Evolutionary conservation across 2,113 vertebrate genomes (phyloP).

Genomic region (Callaeas wilsoni): DNA sequence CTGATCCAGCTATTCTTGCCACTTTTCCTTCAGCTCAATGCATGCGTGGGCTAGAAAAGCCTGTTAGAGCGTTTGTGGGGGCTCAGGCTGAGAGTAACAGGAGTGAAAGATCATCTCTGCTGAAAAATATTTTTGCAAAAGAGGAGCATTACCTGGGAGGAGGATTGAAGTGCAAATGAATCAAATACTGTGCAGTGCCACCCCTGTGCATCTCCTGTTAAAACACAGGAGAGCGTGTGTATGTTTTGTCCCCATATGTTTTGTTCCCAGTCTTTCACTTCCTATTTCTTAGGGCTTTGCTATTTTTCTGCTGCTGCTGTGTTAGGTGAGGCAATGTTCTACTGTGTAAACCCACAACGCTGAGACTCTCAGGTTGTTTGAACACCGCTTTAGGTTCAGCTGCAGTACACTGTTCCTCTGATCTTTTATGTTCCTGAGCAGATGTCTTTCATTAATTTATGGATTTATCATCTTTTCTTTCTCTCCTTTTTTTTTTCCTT

Average conservation of each 20-base stretch:
- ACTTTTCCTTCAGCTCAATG: not conserved
- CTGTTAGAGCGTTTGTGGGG: not conserved
- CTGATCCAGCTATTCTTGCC: not conserved
- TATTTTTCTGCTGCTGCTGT: constrained; percentile 52
- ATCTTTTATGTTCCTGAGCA: constrained; percentile 92
- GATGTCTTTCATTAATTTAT: constrained; percentile 99
- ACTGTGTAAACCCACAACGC: constrained; percentile 66
- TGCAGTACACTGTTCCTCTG: constrained; percentile 78
- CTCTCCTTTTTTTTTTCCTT: constrained; percentile 73
- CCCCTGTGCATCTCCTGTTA: not conserved
- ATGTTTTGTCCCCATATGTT: not conserved
- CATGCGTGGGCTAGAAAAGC: not conserved
- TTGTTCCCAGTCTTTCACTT: not conserved
- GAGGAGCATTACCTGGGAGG: not conserved
- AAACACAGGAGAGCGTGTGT: rapidly evolving
- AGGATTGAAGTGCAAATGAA: not conserved
- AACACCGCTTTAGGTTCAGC: constrained; percentile 85
- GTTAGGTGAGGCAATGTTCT: constrained; percentile 60
- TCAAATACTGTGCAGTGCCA: not conserved
- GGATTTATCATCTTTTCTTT: constrained; percentile 89
- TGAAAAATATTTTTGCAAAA: not conserved
- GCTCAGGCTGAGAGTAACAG: not conserved
- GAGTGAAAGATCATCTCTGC: not conserved
- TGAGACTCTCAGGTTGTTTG: constrained; percentile 81
- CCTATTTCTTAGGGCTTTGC: constrained; percentile 27